These are phyloP conservation scores for Lamproptera curius DNA, from an alignment of 2,888 invertebrate genomes.

Conservation along the genomic window DNA sequence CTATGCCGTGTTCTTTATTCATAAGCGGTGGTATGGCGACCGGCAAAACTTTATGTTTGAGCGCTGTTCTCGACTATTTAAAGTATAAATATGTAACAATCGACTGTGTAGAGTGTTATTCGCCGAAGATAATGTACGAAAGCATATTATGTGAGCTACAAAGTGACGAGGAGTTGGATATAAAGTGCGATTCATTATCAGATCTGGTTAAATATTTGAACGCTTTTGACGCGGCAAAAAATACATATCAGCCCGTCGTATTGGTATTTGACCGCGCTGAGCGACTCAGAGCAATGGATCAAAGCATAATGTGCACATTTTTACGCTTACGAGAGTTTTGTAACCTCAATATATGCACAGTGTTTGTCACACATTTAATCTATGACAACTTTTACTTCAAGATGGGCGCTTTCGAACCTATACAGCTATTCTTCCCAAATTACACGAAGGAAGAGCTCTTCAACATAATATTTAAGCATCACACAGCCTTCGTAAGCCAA, in stretches of 20 bases:
- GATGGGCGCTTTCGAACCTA: constrained; percentile 83
- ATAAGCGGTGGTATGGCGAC: constrained; percentile 90
- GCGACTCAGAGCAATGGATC: constrained; percentile 85
- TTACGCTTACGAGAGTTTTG: constrained; percentile 86
- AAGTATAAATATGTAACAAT: constrained; percentile 80
- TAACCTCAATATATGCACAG: constrained; percentile 82
- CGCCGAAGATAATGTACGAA: constrained; percentile 86
- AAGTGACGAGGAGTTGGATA: constrained; percentile 51
- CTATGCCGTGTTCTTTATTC: constrained; percentile 84
- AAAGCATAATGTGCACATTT: constrained; percentile 84
- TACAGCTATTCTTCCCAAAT: constrained; percentile 87
- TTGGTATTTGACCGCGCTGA: constrained; percentile 91
- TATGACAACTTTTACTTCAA: constrained; percentile 89
- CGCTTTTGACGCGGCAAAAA: constrained; percentile 39
- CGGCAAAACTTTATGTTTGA: constrained; percentile 87
- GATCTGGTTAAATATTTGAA: constrained; percentile 79
- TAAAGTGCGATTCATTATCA: constrained; percentile 82
- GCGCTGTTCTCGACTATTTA: constrained; percentile 76
- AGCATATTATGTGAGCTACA: constrained; percentile 81
- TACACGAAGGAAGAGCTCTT: constrained; percentile 85
- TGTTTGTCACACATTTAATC: constrained; percentile 87
- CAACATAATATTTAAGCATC: constrained; percentile 62
- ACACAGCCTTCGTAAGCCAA: constrained; percentile 50
- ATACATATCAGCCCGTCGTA: constrained; percentile 69
- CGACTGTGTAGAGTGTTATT: constrained; percentile 91